A percentile compares a stretch with the other conserved stretches of the same genome.
Evolutionary conservation across 2,797 vertebrate genomes (phyloP).

Genomic region (Xiphorhynchus erythropygius): DNA sequence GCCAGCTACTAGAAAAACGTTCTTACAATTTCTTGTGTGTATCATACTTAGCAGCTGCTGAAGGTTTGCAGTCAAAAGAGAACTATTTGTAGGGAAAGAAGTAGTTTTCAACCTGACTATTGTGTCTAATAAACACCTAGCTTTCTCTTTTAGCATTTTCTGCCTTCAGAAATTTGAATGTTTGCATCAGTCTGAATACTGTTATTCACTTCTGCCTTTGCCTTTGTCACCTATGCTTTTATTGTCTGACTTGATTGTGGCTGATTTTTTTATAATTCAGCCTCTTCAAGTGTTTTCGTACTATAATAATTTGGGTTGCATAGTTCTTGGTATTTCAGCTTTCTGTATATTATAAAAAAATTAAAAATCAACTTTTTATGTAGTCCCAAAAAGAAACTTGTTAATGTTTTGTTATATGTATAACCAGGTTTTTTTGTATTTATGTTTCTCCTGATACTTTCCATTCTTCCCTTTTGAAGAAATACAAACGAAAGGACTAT

Average conservation of each 20-base stretch:
- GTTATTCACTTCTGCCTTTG: neutral
- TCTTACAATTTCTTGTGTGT: neutral
- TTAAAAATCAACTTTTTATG: neutral
- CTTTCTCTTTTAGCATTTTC: neutral
- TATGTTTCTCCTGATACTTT: neutral
- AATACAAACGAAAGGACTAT: neutral
- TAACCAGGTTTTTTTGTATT: neutral
- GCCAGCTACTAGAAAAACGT: neutral
- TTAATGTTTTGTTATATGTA: neutral
- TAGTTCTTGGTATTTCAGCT: neutral
- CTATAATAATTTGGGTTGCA: neutral
- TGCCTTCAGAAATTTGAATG: neutral
- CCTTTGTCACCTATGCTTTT: neutral
- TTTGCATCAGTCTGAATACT: neutral
- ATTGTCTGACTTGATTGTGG: neutral
- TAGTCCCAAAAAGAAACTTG: neutral
- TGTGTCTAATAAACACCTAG: neutral
- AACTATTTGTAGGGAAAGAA: neutral
- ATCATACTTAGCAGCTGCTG: neutral
- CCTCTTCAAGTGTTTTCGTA: neutral
- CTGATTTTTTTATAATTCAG: neutral
- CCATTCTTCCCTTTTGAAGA: neutral
- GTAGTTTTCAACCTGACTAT: neutral
- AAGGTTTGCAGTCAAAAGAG: neutral
- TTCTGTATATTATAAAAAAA: neutral